Conservation (phyloP, 2,797 vertebrate species). For the Bryconaethiops microstoma region DNA sequence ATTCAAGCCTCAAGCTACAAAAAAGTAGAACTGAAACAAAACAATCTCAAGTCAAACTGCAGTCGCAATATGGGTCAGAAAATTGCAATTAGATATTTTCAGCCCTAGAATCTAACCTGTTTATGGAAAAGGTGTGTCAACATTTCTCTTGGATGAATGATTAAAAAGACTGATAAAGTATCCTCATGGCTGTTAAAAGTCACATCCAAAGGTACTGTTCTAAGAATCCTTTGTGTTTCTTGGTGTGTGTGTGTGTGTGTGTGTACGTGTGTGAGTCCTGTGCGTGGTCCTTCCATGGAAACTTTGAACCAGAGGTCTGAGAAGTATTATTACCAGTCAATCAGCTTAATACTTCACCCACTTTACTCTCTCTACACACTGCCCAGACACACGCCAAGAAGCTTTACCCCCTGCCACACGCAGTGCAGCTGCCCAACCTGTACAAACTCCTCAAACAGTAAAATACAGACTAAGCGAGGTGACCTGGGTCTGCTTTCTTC, state of each 20-base stretch:
- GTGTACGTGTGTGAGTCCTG: neutral
- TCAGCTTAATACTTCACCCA: slow-evolving; percentile 60
- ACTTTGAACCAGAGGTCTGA: slow-evolving; percentile 37
- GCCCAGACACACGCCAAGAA: slow-evolving; percentile 12
- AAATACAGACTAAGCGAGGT: neutral
- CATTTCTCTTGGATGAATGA: neutral
- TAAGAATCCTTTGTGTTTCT: neutral
- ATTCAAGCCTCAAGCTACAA: too few relatives aligned
- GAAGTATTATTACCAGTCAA: slow-evolving; percentile 49
- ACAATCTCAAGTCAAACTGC: too few relatives aligned
- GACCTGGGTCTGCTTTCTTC: neutral
- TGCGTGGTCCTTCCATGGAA: slow-evolving; percentile 37
- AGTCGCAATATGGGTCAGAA: too few relatives aligned
- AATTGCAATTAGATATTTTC: too few relatives aligned
- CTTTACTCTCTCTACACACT: slow-evolving; percentile 17
- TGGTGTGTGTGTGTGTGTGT: too few relatives aligned
- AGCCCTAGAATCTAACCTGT: too few relatives aligned
- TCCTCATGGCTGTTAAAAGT: neutral
- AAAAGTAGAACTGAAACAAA: too few relatives aligned
- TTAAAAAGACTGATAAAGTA: neutral
- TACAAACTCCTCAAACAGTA: neutral
- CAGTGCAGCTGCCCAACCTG: slow-evolving; percentile 5
- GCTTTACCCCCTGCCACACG: slow-evolving; percentile 1
- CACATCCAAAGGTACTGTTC: neutral
- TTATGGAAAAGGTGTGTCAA: neutral